These are phyloP conservation scores for Leptosomus discolor DNA, from an alignment of 2,113 vertebrate genomes.

Conservation along the genomic window DNA sequence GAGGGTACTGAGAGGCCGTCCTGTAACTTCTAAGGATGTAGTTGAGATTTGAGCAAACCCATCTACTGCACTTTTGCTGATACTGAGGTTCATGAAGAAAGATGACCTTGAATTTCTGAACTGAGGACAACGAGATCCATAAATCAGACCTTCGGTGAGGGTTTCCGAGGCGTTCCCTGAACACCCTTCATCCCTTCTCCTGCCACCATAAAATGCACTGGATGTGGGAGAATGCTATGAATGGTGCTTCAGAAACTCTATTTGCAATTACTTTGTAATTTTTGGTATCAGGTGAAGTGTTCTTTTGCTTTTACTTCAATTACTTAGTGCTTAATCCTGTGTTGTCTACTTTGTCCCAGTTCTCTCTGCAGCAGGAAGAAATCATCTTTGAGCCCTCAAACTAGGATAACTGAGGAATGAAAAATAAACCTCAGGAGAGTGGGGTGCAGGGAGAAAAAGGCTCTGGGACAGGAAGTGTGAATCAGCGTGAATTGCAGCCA, in stretches of 20 bases:
- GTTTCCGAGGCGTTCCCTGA: background rate
- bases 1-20: background rate
- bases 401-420: background rate
- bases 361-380: background rate
- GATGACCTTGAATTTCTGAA: background rate
- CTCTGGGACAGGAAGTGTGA: background rate
- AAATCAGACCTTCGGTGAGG: background rate
- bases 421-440: background rate
- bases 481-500: background rate
- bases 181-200: background rate
- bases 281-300: background rate
- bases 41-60: background rate
- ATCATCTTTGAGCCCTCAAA: background rate
- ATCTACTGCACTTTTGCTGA: background rate
- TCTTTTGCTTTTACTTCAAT: background rate
- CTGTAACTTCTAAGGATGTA: background rate
- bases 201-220: background rate
- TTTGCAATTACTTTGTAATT: background rate
- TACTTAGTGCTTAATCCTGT: background rate
- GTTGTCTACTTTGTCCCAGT: background rate
- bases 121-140: background rate
- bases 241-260: background rate
- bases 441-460: background rate
- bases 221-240: background rate
- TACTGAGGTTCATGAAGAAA: background rate